Conservation (phyloP, 2,113 vertebrate genomes). For the Muscicapa adusta region DNA sequence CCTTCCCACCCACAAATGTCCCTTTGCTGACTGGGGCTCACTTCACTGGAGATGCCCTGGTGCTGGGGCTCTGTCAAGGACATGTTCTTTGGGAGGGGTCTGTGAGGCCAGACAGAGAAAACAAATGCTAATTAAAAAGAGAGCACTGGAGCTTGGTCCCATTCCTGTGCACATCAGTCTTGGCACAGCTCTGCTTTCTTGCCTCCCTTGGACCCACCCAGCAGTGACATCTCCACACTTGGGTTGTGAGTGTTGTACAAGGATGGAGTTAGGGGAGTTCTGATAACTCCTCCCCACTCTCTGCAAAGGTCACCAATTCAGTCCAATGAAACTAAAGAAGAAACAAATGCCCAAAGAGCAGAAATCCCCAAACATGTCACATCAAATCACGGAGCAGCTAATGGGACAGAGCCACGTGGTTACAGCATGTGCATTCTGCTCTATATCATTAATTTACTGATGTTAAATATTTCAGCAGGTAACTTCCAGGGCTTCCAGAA, state of each 20-base stretch:
- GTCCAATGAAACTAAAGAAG: background rate
- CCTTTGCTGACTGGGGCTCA: background rate
- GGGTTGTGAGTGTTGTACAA: background rate
- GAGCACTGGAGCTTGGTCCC: background rate
- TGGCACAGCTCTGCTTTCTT: background rate
- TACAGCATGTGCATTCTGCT: background rate
- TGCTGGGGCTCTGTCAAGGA: background rate
- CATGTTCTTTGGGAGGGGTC: background rate
- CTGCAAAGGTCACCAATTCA: background rate
- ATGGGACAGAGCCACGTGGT: background rate
- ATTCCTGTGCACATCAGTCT: background rate
- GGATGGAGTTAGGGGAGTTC: background rate
- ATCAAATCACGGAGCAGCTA: slow-evolving; percentile 30
- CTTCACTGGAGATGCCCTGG: background rate
- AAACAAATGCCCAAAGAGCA: background rate
- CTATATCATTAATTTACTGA: slow-evolving; percentile 64
- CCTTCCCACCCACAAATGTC: background rate
- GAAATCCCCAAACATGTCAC: slow-evolving; percentile 15
- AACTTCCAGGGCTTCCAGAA: slow-evolving; percentile 36
- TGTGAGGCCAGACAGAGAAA: background rate
- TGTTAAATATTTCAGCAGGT: slow-evolving; percentile 49
- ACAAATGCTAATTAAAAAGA: background rate
- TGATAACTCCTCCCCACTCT: background rate
- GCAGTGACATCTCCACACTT: rapidly evolving
- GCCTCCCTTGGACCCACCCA: background rate